A percentile compares a stretch with the other conserved stretches of the same genome.
Evolutionary conservation across 1,140 invertebrate genomes (phyloP).

Genomic region (Temnothorax nylanderi): DNA sequence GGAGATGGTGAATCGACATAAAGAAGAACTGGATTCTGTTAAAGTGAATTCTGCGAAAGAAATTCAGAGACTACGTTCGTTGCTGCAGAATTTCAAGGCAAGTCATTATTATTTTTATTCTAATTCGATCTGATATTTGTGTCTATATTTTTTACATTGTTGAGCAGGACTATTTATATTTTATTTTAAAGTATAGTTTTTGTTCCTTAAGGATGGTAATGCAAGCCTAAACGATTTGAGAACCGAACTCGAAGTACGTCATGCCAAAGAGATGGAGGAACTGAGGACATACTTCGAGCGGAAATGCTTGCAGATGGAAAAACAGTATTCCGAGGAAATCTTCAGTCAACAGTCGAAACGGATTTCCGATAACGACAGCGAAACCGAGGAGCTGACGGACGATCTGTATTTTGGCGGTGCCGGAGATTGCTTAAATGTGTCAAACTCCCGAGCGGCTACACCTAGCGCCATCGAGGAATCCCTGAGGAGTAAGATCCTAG

Average conservation of each 20-base stretch:
- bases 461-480: slow-evolving; percentile 49
- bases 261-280: slow-evolving; percentile 91
- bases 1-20: slow-evolving; percentile 71
- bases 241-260: slow-evolving; percentile 87
- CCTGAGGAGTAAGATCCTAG: slow-evolving; percentile 10
- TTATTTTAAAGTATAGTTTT: neutral
- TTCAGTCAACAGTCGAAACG: slow-evolving; percentile 90
- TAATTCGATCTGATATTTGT: neutral
- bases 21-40: slow-evolving; percentile 80
- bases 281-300: slow-evolving; percentile 91
- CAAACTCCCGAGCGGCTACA: slow-evolving; percentile 60
- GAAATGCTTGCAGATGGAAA: slow-evolving; percentile 91
- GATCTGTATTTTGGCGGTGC: slow-evolving; percentile 79
- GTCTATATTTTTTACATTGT: neutral
- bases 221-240: slow-evolving; percentile 85
- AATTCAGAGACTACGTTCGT: slow-evolving; percentile 76
- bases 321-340: slow-evolving; percentile 91
- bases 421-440: slow-evolving; percentile 73
- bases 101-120: slow-evolving; percentile 56
- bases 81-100: slow-evolving; percentile 79
- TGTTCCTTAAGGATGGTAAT: slow-evolving; percentile 85
- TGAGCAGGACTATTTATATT: neutral
- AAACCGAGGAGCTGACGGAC: slow-evolving; percentile 82
- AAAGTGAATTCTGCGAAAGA: slow-evolving; percentile 70
- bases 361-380: slow-evolving; percentile 84